Percentiles rank a stretch among this genome's conserved stretches.
Conservation (phyloP, 2,797 vertebrate species). For the Crenuchus spilurus region DNA sequence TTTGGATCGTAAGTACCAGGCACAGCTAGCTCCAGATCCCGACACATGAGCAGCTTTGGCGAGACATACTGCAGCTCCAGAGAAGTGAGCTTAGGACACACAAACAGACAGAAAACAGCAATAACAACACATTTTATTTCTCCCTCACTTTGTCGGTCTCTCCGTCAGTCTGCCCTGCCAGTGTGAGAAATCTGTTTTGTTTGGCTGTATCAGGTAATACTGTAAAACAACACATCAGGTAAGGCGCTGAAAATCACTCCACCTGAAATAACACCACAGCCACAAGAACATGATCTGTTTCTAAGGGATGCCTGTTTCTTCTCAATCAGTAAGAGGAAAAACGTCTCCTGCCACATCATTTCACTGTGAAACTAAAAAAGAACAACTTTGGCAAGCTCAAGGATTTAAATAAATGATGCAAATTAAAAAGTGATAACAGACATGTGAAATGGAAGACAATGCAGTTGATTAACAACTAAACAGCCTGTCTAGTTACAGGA, state of each 20-base stretch:
- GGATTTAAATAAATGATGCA: neutral
- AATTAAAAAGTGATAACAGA: neutral
- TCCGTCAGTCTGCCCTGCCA: neutral
- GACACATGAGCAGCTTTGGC: conserved; percentile 96
- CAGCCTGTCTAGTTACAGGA: neutral
- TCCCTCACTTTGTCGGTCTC: neutral
- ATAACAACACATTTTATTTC: neutral
- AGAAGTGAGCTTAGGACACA: conserved; percentile 86
- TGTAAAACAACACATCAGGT: conserved; percentile 2
- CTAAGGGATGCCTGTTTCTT: conserved; percentile 4
- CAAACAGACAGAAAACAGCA: neutral
- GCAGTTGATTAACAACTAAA: neutral
- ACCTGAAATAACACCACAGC: conserved; percentile 42
- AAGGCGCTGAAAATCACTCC: conserved; percentile 12
- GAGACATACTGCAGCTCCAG: conserved; percentile 97
- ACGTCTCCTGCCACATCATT: neutral
- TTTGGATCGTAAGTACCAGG: conserved; percentile 98
- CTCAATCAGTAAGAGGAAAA: neutral
- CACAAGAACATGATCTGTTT: conserved; percentile 9
- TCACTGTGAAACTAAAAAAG: conserved; percentile 5
- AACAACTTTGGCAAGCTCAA: neutral
- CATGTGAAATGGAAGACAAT: neutral
- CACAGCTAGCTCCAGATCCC: conserved; percentile 94
- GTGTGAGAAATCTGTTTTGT: neutral
- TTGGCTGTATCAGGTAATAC: conserved; percentile 11